These are phyloP conservation scores for Pherbina coryleti DNA, from an alignment of 2,888 invertebrate genomes.

Conservation along the genomic window DNA sequence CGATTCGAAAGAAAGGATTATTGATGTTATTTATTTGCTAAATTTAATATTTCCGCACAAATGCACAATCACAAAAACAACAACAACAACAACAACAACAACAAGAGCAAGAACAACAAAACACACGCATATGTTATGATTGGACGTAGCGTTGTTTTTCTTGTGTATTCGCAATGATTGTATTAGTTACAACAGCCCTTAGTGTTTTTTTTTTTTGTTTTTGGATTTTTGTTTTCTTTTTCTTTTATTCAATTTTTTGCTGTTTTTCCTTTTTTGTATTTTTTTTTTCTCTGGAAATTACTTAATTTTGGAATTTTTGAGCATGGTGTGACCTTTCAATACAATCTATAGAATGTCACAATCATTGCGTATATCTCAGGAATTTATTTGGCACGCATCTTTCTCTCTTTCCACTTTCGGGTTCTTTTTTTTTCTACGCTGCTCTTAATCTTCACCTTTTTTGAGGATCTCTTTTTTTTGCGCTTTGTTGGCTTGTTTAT, in stretches of 20 bases:
- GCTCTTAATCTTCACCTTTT: constrained; percentile 4
- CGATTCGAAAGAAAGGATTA: constrained; percentile 41
- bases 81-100: background rate
- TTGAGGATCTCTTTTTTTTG: constrained; percentile 19
- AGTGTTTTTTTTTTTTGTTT: background rate
- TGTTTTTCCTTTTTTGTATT: background rate
- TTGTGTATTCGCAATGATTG: background rate
- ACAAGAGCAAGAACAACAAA: constrained; percentile 16
- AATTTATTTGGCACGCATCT: constrained; percentile 28
- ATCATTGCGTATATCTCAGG: constrained; percentile 15
- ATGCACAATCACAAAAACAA: constrained; percentile 44
- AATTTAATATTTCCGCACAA: constrained; percentile 52
- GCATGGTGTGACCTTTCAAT: background rate
- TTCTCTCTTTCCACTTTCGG: constrained; percentile 11
- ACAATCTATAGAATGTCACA: background rate
- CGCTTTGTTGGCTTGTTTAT: constrained; percentile 32
- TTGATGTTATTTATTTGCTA: constrained; percentile 51
- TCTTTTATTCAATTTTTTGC: background rate
- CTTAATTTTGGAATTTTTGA: constrained; percentile 31
- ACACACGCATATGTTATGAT: background rate
- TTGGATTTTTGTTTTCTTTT: too few relatives aligned
- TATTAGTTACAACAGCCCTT: background rate
- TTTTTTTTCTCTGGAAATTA: constrained; percentile 12
- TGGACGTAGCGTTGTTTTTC: background rate
- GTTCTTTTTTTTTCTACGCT: constrained; percentile 8